Conservation (phyloP, 2,888 invertebrate genomes). For the Odontothrips loti region DNA sequence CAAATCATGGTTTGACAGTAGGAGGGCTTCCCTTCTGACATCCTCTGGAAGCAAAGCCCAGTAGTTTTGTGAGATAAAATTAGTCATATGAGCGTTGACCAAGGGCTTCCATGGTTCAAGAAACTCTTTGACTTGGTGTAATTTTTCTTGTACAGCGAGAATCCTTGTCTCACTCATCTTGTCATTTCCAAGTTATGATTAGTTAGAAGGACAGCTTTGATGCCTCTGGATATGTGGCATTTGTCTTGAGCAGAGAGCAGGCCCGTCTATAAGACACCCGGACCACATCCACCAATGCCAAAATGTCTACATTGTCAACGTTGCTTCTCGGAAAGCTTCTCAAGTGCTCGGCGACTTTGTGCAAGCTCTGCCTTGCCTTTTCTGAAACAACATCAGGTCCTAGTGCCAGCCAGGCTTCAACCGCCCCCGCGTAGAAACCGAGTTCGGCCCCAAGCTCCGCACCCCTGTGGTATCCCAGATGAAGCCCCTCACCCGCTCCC, state of each 20-base stretch:
- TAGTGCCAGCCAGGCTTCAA: conserved; percentile 50
- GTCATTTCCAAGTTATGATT: conserved; percentile 34
- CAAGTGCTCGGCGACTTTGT: conserved; percentile 57
- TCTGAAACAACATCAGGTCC: conserved; percentile 43
- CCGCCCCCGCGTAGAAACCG: conserved; percentile 65
- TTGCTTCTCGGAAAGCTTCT: conserved; percentile 62
- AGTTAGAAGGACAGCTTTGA: conserved; percentile 59
- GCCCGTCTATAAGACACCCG: conserved; percentile 65
- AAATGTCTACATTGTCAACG: conserved; percentile 61
- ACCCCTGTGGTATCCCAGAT: conserved; percentile 73
- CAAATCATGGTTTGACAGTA: background rate
- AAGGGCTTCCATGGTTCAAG: conserved; percentile 58
- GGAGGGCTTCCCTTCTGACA: conserved; percentile 51
- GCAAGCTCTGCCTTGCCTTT: conserved; percentile 54
- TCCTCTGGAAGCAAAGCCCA: conserved; percentile 59
- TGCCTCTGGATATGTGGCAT: conserved; percentile 54
- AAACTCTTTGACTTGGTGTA: conserved; percentile 54
- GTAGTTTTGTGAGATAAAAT: conserved; percentile 62
- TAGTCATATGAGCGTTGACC: conserved; percentile 74
- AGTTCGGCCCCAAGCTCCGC: conserved; percentile 71
- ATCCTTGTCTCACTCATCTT: conserved; percentile 29
- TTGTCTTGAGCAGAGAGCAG: conserved; percentile 63
- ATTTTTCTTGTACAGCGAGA: conserved; percentile 30
- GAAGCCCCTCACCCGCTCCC: conserved; percentile 61
- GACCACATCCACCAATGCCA: conserved; percentile 58